Evolutionary conservation across 2,797 vertebrate species (phyloP), one percentile per base, ranked within the genome.

Genomic region (Clarias platycephalus): DNA sequence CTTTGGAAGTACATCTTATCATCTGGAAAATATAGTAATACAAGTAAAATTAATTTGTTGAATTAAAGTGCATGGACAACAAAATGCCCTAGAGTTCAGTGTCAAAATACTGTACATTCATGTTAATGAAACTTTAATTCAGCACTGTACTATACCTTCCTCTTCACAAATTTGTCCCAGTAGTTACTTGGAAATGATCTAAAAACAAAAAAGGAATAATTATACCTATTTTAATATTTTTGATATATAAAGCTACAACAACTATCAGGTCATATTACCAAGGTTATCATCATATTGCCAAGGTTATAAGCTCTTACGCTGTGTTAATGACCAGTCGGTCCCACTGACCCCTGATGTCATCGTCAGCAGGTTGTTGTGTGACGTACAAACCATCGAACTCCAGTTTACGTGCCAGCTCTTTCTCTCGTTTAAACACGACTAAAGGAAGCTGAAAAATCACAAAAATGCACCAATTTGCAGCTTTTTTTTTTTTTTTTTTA

Each of bases 311-410:
- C 63, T 92, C 96, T 94, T 93, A 98, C 97, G 93, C 95, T 63
- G 97, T 97, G 88, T 97, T 97, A 91, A 98, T 97, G 83, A 96
- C 96, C 22, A 98, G 95, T 88, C 97, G 93, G 91, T 98, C 97
- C 97, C 97, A 99, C 81, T 98, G 97, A 57, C 97, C 97, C 93
- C 96, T 98, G 91, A 98, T 96, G 92, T 98, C 97, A 84, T 98
- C 97, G 87, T 98, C 97, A 5, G 96, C 96, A 24, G 97, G 97
- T 84, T 97, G 97, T 82, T 95, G 94, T 37, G 95, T 97, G 90
- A 98, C 96, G 88, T 97, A 98, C 26, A 98, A 89, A 10, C 97
- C 97, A 0, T 93, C 96, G 90, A 98, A 98, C 91, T 98, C 97
- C 89, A 98, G 88, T 90, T 95, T 96, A 8, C 97, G 95, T 10